Evolutionary conservation across 2,113 vertebrate species (phyloP).

Genomic region (Eidolon helvum): DNA sequence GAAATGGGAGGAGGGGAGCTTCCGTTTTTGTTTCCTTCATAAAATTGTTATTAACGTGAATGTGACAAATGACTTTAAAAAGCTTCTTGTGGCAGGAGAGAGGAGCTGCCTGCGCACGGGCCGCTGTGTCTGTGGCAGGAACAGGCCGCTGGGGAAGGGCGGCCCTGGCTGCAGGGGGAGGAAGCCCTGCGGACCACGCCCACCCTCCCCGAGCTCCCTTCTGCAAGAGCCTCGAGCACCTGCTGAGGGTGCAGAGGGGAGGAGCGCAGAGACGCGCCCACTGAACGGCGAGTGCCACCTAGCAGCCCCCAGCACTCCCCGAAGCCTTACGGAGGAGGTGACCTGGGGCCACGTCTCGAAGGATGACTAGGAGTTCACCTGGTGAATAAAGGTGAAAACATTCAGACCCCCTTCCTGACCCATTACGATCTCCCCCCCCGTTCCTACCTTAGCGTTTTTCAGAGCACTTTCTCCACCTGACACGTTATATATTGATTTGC

Average conservation of each 20-base stretch:
- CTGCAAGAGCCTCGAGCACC: background rate
- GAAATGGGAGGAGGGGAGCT: background rate
- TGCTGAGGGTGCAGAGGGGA: background rate
- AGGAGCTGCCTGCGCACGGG: background rate
- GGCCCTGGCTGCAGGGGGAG: background rate
- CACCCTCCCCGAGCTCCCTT: background rate
- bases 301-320: background rate
- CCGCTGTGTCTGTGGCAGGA: background rate
- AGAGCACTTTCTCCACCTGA: background rate
- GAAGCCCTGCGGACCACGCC: too few species aligned
- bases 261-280: background rate
- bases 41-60: background rate
- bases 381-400: background rate
- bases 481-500: background rate
- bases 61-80: background rate
- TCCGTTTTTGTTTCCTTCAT: background rate
- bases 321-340: background rate
- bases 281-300: background rate
- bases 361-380: background rate
- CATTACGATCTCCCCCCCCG: rapidly evolving
- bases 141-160: rapidly evolving
- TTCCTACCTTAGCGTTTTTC: background rate
- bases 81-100: background rate
- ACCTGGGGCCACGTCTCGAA: background rate
- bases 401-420: background rate